Base-by-base conservation (phyloP, 2,797 vertebrate genomes). In the Brotula barbata region DNA sequence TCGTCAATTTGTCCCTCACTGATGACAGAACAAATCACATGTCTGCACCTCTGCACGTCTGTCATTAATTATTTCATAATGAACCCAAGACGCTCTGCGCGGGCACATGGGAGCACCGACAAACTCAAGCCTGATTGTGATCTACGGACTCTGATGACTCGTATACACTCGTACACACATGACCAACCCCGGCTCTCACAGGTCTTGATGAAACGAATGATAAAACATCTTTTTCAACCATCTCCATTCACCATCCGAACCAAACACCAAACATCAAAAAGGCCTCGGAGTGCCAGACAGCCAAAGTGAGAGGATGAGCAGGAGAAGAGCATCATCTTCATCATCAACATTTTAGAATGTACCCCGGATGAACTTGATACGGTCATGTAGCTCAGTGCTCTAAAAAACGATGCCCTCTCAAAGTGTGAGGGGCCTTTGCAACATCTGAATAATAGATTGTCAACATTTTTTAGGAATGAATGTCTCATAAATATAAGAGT, bases 301-400 rank as follows among this genome's bases (percentile, higher is more conserved):
- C n/a, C 6, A 7, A 37, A 36, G 40, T n/a, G 16, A n/a, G 37
- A 37, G 40, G 45, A 17, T 37, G 47, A 44, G n/a, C n/a, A n/a
- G n/a, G n/a, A n/a, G n/a, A n/a, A n/a, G n/a, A n/a, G n/a, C n/a
- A n/a, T n/a, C n/a, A n/a, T n/a, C n/a, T n/a, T n/a, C n/a, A n/a
- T n/a, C n/a, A n/a, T n/a, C n/a, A n/a, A n/a, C n/a, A n/a, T n/a
- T n/a, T n/a, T n/a, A n/a, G n/a, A n/a, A n/a, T n/a, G n/a, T n/a
- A n/a, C n/a, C n/a, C 13, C 37, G 1, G 2, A 39, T 13, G n/a
- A 40, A 65, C 48, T 56, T 60, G 58, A 76, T 67, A 59, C 58
- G 39, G 37, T 54, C 51, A 65, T 71, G 42, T 44, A 70, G 54
- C n/a, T n/a, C 42, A 45, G 62, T 58, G 61, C 57, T 58, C 62